These are phyloP conservation scores for Perodicticus potto DNA, from an alignment of 2,797 vertebrate species.

Conservation along the genomic window DNA sequence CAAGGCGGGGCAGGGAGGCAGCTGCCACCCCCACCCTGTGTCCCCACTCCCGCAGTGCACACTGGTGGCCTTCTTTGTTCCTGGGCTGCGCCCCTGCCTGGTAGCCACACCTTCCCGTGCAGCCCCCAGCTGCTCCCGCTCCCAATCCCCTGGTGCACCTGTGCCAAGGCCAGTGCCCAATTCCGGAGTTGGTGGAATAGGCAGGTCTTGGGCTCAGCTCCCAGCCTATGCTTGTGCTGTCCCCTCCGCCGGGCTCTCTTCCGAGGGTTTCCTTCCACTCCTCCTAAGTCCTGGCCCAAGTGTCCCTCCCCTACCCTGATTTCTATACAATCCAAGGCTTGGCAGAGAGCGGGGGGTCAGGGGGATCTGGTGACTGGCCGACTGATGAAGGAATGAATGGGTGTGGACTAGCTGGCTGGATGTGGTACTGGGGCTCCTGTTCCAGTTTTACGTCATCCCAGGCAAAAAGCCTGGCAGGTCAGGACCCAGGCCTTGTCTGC, in stretches of 20 bases:
- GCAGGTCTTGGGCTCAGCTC: background rate
- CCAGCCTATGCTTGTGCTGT: background rate
- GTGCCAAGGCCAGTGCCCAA: fast-evolving
- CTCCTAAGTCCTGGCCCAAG: background rate
- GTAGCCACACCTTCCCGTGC: background rate
- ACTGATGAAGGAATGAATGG: background rate
- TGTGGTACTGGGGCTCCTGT: fast-evolving
- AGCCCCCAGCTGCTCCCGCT: background rate
- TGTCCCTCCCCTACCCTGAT: background rate
- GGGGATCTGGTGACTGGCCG: background rate
- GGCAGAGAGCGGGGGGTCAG: background rate
- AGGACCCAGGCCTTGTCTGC: background rate
- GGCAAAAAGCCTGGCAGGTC: background rate
- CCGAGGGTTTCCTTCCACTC: fast-evolving
- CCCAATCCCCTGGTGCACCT: fast-evolving
- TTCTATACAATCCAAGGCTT: background rate
- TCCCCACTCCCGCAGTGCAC: background rate
- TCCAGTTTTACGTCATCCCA: no score
- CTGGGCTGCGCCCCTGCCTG: no score
- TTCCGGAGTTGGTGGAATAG: fast-evolving
- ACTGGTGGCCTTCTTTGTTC: background rate
- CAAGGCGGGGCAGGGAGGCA: background rate
- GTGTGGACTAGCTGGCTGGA: background rate
- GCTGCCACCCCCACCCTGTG: background rate
- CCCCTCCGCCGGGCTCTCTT: fast-evolving